These are phyloP conservation scores for Megaceryle maxima DNA, from an alignment of 2,113 vertebrate species.

Conservation along the genomic window DNA sequence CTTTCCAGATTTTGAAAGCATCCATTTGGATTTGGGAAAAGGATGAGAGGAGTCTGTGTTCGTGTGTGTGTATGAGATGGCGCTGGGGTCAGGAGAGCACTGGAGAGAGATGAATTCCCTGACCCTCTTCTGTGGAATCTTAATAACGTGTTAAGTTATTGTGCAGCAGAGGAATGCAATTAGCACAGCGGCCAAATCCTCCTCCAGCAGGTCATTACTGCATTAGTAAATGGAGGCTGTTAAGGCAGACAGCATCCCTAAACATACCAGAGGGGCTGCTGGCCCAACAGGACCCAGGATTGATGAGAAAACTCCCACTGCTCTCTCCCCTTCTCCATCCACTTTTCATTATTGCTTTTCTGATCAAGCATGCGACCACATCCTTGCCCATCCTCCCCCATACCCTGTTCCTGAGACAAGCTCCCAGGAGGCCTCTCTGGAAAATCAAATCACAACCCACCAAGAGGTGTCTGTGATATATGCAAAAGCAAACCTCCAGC, in stretches of 20 bases:
- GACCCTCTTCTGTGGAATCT: constrained; percentile 77
- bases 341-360: constrained; percentile 70
- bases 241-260: constrained; percentile 68
- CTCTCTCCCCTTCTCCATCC: constrained; percentile 59
- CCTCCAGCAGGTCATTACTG: constrained; percentile 66
- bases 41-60: neutral
- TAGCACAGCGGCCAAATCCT: constrained; percentile 70
- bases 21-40: constrained; percentile 10
- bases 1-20: constrained; percentile 34
- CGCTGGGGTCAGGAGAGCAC: constrained; percentile 31
- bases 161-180: constrained; percentile 75
- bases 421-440: constrained; percentile 33
- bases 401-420: constrained; percentile 10
- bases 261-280: constrained; percentile 70
- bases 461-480: constrained; percentile 29
- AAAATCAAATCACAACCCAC: constrained; percentile 52
- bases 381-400: constrained; percentile 60
- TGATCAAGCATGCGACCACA: constrained; percentile 64
- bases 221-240: constrained; percentile 74
- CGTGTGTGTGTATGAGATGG: neutral
- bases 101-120: constrained; percentile 74
- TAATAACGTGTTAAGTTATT: constrained; percentile 79
- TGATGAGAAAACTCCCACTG: constrained; percentile 74
- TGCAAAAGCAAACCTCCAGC: constrained; percentile 38
- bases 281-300: constrained; percentile 67